Evolutionary conservation across 2,113 vertebrate genomes (phyloP).

Genomic region (Cyanoderma ruficeps): DNA sequence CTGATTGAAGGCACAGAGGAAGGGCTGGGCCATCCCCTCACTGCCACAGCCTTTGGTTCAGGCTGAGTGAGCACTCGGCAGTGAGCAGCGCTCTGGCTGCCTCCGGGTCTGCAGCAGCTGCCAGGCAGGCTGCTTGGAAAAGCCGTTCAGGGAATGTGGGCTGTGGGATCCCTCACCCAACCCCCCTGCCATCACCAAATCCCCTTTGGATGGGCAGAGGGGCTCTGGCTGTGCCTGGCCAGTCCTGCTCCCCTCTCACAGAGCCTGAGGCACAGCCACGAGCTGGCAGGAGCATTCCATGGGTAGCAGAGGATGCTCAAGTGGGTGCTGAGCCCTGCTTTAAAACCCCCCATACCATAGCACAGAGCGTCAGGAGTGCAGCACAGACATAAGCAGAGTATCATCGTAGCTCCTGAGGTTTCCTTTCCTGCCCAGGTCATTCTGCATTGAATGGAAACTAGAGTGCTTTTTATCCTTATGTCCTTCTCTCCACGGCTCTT

Average conservation of each 20-base stretch:
- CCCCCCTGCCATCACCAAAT: neutral
- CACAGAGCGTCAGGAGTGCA: neutral
- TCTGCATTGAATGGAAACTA: neutral
- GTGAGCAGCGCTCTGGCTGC: neutral
- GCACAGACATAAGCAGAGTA: neutral
- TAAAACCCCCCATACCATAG: neutral
- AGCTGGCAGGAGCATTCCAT: fast-evolving
- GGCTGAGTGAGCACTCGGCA: fast-evolving
- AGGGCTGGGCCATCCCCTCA: neutral
- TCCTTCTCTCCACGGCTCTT: neutral
- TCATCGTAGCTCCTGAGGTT: neutral
- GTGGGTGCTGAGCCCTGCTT: neutral
- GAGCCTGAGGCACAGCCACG: neutral
- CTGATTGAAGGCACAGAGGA: neutral
- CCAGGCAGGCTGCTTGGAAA: neutral
- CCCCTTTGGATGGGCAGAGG: neutral
- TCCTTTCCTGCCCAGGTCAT: neutral
- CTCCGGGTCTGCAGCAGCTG: neutral
- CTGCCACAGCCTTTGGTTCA: neutral
- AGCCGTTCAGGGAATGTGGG: neutral
- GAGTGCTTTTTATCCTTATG: neutral
- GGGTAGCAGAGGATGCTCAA: neutral
- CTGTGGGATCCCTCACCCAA: neutral
- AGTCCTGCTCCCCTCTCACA: neutral
- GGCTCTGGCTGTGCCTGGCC: neutral